Conservation (phyloP, 2,888 invertebrate genomes). For the Drosophila cyrtoloma region DNA sequence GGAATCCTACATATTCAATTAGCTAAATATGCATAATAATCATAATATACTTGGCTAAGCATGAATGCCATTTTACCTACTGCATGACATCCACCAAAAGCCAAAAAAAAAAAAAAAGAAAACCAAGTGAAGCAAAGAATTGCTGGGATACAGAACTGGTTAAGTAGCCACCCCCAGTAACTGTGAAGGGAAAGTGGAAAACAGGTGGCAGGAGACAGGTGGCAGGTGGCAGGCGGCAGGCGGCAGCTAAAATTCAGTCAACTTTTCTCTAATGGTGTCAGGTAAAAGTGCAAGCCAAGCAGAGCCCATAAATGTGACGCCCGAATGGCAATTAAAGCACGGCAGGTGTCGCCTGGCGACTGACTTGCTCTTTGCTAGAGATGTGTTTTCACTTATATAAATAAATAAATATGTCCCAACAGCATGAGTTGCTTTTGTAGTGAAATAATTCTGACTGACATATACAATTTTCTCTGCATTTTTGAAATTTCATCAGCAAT, state of each 20-base stretch:
- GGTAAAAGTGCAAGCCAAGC: constrained; percentile 72
- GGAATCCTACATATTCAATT: constrained; percentile 64
- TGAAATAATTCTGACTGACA: neutral
- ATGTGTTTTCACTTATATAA: constrained; percentile 15
- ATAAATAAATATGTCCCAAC: neutral
- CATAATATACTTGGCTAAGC: constrained; percentile 47
- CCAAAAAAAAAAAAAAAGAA: neutral
- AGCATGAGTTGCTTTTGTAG: neutral
- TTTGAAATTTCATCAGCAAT: neutral
- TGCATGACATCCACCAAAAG: constrained; percentile 21
- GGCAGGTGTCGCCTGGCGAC: constrained; percentile 42
- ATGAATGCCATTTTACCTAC: constrained; percentile 44
- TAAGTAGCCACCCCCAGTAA: constrained; percentile 12
- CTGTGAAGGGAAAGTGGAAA: neutral
- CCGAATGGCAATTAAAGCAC: constrained; percentile 70
- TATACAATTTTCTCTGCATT: neutral
- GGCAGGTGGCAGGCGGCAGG: neutral
- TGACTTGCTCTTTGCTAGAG: constrained; percentile 17
- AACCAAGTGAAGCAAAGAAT: constrained; percentile 9
- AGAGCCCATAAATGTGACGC: constrained; percentile 66
- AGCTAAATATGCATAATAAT: constrained; percentile 74
- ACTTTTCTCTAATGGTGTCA: constrained; percentile 61
- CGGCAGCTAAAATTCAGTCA: constrained; percentile 36
- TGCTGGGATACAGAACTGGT: constrained; percentile 5
- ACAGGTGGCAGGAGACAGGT: neutral